Conservation (phyloP, 2,888 invertebrate species). For the Pyrrhosoma nymphula region DNA sequence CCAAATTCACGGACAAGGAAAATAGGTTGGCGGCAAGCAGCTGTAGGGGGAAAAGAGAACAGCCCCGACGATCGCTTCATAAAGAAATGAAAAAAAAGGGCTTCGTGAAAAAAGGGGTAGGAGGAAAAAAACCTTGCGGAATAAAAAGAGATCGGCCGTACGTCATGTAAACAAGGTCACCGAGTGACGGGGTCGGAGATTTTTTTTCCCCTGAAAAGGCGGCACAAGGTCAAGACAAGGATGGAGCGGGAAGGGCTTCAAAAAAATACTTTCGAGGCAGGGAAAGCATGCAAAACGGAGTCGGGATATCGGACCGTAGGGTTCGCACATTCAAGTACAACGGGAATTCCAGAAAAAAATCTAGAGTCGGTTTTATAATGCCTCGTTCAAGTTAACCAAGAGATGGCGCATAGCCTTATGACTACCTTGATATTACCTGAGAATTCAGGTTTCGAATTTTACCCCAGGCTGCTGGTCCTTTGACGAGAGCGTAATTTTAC, state of each 20-base stretch:
- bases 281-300: background rate
- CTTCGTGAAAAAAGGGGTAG: background rate
- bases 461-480: no score
- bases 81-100: background rate
- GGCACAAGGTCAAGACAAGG: background rate
- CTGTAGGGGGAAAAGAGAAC: background rate
- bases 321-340: background rate
- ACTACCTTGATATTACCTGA: no score
- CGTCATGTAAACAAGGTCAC: conserved; percentile 62
- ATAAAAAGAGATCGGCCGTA: background rate
- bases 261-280: background rate
- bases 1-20: background rate
- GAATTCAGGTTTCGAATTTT: no score
- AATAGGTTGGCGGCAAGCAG: background rate
- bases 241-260: background rate
- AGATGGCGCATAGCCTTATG: no score
- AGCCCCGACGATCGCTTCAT: background rate
- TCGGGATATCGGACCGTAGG: background rate
- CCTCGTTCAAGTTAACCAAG: no score
- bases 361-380: no score
- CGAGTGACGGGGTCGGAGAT: conserved; percentile 15
- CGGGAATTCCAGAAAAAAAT: no score
- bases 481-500: no score
- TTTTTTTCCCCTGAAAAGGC: background rate
- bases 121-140: background rate